Evolutionary conservation across 2,797 vertebrate genomes (phyloP).

Genomic region (Lithobates pipiens): DNA sequence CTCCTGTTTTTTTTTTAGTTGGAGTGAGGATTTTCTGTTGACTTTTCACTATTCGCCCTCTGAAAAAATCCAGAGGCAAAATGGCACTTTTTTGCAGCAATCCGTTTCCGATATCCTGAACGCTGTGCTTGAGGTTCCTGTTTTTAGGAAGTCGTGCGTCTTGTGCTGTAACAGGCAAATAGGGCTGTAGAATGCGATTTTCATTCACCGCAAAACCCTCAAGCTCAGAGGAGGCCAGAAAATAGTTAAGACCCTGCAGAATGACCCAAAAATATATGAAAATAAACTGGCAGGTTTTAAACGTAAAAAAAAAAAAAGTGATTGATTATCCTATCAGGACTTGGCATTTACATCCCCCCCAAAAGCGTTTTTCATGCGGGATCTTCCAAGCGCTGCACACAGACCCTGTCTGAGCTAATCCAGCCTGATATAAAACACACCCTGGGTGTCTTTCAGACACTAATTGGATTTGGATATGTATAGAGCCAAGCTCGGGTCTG

Average conservation of each 20-base stretch:
- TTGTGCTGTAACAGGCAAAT: neutral
- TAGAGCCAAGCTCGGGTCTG: constrained; percentile 47
- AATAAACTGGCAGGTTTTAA: constrained; percentile 18
- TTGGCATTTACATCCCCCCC: constrained; percentile 37
- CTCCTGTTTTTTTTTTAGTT: no score
- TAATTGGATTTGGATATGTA: constrained; percentile 61
- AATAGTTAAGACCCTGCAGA: constrained; percentile 32
- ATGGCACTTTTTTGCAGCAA: neutral
- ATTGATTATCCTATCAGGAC: constrained; percentile 59
- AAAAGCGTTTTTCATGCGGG: constrained; percentile 5
- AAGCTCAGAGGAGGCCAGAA: neutral
- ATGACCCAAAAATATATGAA: constrained; percentile 18
- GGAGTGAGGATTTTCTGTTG: no score
- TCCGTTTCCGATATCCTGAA: constrained; percentile 9
- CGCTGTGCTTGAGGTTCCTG: neutral
- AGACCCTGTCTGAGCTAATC: constrained; percentile 53
- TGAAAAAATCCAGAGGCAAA: neutral
- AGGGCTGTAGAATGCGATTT: neutral
- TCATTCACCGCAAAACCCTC: constrained; percentile 1
- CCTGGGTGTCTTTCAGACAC: constrained; percentile 58
- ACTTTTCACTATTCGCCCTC: neutral
- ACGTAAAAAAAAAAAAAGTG: constrained; percentile 19
- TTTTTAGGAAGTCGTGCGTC: neutral
- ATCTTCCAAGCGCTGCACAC: constrained; percentile 43
- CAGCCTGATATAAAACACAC: constrained; percentile 56